Percentiles rank a stretch among this genome's conserved stretches.
Evolutionary conservation across 2,888 invertebrate species (phyloP).

Genomic region (Creontiades dilutus): DNA sequence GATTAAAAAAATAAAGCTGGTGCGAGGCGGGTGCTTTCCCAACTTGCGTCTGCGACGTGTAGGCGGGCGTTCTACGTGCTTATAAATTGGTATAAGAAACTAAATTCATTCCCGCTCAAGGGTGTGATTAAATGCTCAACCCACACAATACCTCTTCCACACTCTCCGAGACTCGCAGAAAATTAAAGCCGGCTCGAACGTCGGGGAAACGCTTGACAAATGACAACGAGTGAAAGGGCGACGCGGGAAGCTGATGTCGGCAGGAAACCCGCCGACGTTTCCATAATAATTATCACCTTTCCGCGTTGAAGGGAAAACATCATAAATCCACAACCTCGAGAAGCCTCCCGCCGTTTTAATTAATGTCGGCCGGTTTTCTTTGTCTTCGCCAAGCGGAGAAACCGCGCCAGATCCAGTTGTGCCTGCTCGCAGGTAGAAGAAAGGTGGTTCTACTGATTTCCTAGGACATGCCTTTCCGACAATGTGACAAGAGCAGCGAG

Average conservation of each 20-base stretch:
- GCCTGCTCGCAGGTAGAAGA: too few relatives aligned
- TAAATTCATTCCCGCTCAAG: not conserved
- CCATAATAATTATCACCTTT: constrained; percentile 18
- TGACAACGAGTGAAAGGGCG: not conserved
- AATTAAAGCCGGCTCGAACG: constrained; percentile 7
- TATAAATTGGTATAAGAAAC: not conserved
- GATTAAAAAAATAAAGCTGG: too few relatives aligned
- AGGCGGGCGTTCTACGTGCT: too few relatives aligned
- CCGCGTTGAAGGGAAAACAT: constrained; percentile 24
- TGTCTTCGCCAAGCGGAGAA: too few relatives aligned
- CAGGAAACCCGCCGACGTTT: not conserved
- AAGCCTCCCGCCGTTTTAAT: too few relatives aligned
- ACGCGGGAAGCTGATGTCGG: constrained; percentile 3
- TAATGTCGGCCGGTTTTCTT: too few relatives aligned
- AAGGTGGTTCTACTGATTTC: too few relatives aligned
- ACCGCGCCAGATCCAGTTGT: too few relatives aligned
- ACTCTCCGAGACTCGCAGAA: not conserved
- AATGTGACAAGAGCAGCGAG: too few relatives aligned
- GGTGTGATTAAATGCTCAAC: constrained; percentile 16
- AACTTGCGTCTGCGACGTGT: too few relatives aligned
- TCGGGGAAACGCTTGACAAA: not conserved
- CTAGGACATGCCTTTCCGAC: too few relatives aligned
- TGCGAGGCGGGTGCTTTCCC: too few relatives aligned
- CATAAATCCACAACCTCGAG: constrained; percentile 1
- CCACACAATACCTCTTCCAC: not conserved